These are phyloP conservation scores for Drosophila greeni DNA, from an alignment of 2,888 invertebrate species.

Conservation along the genomic window DNA sequence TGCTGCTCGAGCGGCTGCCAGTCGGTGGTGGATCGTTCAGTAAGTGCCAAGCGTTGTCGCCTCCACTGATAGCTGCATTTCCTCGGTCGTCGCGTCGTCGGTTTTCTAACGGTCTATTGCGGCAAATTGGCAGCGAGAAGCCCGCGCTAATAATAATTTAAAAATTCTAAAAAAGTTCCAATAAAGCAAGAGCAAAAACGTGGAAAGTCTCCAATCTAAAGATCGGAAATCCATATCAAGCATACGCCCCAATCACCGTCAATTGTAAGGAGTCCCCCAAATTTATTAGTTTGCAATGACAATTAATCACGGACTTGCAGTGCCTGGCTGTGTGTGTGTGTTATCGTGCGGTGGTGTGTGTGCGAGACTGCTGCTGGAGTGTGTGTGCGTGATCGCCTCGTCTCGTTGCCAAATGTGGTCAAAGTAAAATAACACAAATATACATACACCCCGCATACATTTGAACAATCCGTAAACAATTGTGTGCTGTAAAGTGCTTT, in stretches of 20 bases:
- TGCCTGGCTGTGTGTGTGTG: constrained; percentile 35
- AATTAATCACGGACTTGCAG: constrained; percentile 54
- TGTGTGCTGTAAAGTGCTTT: constrained; percentile 66
- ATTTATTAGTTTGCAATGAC: constrained; percentile 44
- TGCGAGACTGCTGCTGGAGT: constrained; percentile 20
- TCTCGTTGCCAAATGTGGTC: constrained; percentile 75
- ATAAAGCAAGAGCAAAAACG: constrained; percentile 1
- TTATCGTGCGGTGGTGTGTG: constrained; percentile 32
- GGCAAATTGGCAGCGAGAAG: constrained; percentile 44
- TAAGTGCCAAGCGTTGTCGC: constrained; percentile 66
- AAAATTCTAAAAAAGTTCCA: constrained; percentile 31
- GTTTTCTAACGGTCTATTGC: constrained; percentile 57
- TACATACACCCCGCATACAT: constrained; percentile 26
- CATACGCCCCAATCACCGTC: constrained; percentile 36
- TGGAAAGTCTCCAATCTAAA: constrained; percentile 14
- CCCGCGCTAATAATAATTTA: constrained; percentile 52
- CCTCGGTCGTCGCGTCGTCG: constrained; percentile 30
- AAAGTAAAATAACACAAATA: constrained; percentile 64
- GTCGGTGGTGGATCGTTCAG: constrained; percentile 49
- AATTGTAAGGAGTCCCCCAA: constrained; percentile 62
- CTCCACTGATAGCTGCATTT: constrained; percentile 42
- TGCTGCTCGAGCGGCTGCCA: constrained; percentile 10
- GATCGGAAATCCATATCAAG: constrained; percentile 24
- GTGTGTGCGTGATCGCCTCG: constrained; percentile 49
- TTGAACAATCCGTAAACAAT: constrained; percentile 20